phyloP scores from a whole-genome alignment of 2,888 invertebrate species.

The Meghimatium bilineatum region DNA sequence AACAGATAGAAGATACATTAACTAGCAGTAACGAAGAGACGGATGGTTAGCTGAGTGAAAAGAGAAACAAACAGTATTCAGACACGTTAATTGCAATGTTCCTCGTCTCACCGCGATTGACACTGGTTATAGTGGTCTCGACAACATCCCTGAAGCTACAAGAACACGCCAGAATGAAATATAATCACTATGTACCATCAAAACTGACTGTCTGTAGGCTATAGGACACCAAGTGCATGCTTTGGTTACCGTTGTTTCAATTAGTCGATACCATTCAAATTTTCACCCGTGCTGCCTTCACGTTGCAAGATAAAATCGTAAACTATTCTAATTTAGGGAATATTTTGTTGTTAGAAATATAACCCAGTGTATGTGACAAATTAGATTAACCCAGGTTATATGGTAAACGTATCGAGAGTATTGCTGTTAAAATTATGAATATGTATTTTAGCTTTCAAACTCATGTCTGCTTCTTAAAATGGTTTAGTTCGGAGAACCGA shows the following conservation, averaged over 20 bases:
- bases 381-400: too few species aligned
- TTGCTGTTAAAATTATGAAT: too few species aligned
- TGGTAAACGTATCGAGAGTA: too few species aligned
- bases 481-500: too few species aligned
- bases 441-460: too few species aligned
- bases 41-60: too few species aligned
- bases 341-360: too few species aligned
- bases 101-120: neutral
- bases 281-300: neutral
- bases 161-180: neutral
- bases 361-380: too few species aligned
- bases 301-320: neutral
- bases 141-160: neutral
- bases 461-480: too few species aligned
- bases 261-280: neutral
- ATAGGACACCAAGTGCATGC: neutral
- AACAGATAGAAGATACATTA: too few species aligned
- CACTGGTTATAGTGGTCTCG: neutral
- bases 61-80: neutral
- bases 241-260: neutral
- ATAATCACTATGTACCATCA: neutral
- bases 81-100: neutral
- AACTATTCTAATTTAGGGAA: too few species aligned
- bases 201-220: neutral
- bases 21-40: too few species aligned